These are phyloP conservation scores for Lasius fuliginosus DNA, from an alignment of 2,888 invertebrate genomes.

Conservation along the genomic window DNA sequence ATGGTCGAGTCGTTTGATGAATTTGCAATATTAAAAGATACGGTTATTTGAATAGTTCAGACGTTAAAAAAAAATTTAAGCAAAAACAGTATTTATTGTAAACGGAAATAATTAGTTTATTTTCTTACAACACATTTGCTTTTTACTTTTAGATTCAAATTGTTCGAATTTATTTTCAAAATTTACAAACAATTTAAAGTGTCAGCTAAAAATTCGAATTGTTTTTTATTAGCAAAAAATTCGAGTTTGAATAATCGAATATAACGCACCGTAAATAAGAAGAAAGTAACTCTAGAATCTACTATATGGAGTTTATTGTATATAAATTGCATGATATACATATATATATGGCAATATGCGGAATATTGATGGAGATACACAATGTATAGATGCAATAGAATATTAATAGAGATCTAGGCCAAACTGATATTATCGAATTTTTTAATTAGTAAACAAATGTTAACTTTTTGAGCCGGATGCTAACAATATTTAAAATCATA, in stretches of 20 bases:
- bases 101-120: background rate
- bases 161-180: background rate
- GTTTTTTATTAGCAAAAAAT: background rate
- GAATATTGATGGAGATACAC: background rate
- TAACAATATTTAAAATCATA: background rate
- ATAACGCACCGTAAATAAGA: background rate
- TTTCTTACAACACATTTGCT: background rate
- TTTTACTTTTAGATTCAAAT: background rate
- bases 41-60: background rate
- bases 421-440: background rate
- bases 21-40: background rate
- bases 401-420: conserved; percentile 14
- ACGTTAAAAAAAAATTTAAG: background rate
- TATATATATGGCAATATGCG: background rate
- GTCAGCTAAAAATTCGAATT: background rate
- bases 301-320: background rate
- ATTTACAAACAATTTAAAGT: background rate
- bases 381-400: background rate
- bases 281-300: background rate
- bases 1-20: no score
- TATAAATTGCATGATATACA: background rate
- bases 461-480: background rate
- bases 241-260: background rate
- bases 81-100: background rate
- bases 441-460: background rate